Base-by-base conservation (phyloP, 2,888 invertebrate genomes). In the Julus scanicus region DNA sequence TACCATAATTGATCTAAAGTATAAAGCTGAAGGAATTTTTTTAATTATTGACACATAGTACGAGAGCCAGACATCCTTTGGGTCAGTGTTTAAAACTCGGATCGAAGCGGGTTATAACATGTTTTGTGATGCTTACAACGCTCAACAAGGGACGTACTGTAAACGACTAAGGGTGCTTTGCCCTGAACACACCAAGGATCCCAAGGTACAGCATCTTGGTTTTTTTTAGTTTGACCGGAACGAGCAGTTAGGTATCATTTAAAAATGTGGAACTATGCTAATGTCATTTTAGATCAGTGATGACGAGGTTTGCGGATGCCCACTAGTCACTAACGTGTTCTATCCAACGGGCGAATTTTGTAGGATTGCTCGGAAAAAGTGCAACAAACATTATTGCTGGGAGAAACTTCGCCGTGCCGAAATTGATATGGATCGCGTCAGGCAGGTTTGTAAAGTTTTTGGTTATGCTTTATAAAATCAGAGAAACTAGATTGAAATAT, bases 91-190 rank as follows among this genome's bases (percentile, higher is more conserved):
- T 91, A 96, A 98, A 92, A 98, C 98, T 0, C 94, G 97, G 88
- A 98, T 99, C 91, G 98, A 98, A 92, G 97, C 96, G 0, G 97
- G 97, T 92, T 88, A 88, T 20, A 97, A 97, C 90, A 97, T 99
- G 96, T 99, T 99, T 92, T 99, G 99, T 92, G 99, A 99, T 91
- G 97, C 96, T 92, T 99, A 96, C 93, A 99, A 98, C 93, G 95
- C 96, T 0, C 93, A 94, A 5, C 97, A 96, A 91, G 95, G 95
- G 87, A 98, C 98, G 0, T 99, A 99, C 91, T 99, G 99, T 93
- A 99, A 99, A 92, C 93, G 99, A 88, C 93, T 99, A 89, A 94
- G 98, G 90, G 98, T 99, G 0, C 94, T 99, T 90, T 99, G 99
- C 91, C 99, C 99, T 0, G 99, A 99, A 91, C 99, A 99, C 92